Evolutionary conservation across 2,113 vertebrate species (phyloP), one percentile per base, ranked within the genome.

Genomic region (Upupa epops): DNA sequence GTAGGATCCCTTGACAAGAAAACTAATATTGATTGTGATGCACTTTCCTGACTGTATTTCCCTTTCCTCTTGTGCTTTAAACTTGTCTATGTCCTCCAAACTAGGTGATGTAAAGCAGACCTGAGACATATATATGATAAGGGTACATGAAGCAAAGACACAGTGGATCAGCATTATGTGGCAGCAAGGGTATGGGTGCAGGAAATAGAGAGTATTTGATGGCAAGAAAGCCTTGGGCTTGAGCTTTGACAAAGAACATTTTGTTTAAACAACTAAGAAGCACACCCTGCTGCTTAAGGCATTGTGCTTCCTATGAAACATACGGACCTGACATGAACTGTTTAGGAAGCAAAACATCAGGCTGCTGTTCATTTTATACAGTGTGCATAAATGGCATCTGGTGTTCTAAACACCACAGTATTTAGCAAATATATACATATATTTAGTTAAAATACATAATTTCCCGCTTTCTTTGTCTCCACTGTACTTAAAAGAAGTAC

Each of bases 321-420:
- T 46, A 77, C 3, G 2, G 48, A 86, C 83, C 42, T 60, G 32
- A 71, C 52, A 80, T 4, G 1, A 21, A 79, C 8, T 2, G 0
- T 68, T 86, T 86, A 68, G 32, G 32, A 83, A 80, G 68, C 26
- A 76, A 79, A 83, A 91, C 36, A 71, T 86, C 72, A 71, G 48
- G 34, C 45, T 59, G 46, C 54, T 79, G 26, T 34, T 86, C 37
- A 45, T 72, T 89, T 65, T 70, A 85, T 48, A 71, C 48, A 58
- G 51, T 1, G 14, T 31, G 12, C 25, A 78, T 70, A 88, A 90
- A 55, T n/a, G 56, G 46, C 28, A 71, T 25, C 55, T 66, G n/a
- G 46, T 69, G n/a, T 79, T 75, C 86, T 65, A 89, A 86, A 65
- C 40, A 73, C 5, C 29, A 32, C 5, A 42, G 29, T 75, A 66